These are phyloP conservation scores for Lacerta viridis DNA, from an alignment of 2,797 vertebrate genomes.

Conservation along the genomic window DNA sequence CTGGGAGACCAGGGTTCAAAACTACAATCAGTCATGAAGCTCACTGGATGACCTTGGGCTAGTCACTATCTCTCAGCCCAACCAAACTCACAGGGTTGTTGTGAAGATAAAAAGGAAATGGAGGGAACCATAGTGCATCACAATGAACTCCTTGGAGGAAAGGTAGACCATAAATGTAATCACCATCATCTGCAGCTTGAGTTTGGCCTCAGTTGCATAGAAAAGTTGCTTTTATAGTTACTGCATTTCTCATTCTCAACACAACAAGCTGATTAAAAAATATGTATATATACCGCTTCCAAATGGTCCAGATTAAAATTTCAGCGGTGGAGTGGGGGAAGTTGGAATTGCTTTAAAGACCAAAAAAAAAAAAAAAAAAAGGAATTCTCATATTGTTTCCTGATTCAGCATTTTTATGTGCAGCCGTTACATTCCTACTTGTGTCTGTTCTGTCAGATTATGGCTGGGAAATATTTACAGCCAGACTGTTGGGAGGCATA, in stretches of 20 bases:
- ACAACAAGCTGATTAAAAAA: background rate
- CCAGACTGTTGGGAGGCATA: background rate
- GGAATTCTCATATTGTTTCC: slow-evolving; percentile 28
- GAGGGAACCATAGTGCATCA: too few species aligned
- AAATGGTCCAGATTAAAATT: slow-evolving; percentile 31
- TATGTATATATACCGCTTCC: background rate
- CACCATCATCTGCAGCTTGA: background rate
- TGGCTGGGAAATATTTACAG: slow-evolving; percentile 18
- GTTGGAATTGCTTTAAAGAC: background rate
- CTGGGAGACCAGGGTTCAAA: too few species aligned
- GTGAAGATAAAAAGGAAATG: too few species aligned
- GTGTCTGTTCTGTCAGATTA: slow-evolving; percentile 33
- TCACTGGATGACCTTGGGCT: too few species aligned
- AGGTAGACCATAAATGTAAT: too few species aligned
- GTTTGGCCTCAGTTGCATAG: background rate
- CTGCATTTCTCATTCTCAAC: background rate
- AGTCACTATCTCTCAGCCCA: too few species aligned
- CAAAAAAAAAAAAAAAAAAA: slow-evolving; percentile 3
- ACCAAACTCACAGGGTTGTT: too few species aligned
- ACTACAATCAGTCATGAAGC: too few species aligned
- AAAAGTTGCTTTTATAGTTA: background rate
- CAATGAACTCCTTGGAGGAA: too few species aligned
- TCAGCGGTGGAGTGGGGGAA: background rate
- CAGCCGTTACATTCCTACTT: slow-evolving; percentile 21
- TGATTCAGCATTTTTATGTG: slow-evolving; percentile 27